Conservation (phyloP, 1,140 invertebrate genomes). For the Wiebesia pumilae region DNA sequence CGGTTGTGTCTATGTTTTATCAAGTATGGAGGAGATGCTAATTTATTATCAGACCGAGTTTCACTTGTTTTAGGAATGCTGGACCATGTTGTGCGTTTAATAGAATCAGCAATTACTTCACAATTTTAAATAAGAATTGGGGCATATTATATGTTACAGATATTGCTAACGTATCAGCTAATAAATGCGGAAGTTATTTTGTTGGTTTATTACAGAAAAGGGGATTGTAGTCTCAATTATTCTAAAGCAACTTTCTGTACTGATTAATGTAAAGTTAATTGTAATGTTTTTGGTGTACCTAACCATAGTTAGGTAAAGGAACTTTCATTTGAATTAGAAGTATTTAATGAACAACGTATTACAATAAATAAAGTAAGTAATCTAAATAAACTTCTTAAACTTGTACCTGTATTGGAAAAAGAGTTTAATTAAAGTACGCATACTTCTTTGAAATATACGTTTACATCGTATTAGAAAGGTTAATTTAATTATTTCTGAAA, state of each 20-base stretch:
- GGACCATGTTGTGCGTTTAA: too few relatives aligned
- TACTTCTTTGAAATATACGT: too few relatives aligned
- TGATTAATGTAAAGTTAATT: not conserved
- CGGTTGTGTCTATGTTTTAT: not conserved
- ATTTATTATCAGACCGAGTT: not conserved
- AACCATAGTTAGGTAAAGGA: too few relatives aligned
- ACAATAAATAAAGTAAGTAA: not conserved
- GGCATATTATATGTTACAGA: not conserved
- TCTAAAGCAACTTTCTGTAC: not conserved
- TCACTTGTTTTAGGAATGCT: too few relatives aligned
- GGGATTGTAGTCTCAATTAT: not conserved
- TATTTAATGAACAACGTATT: not conserved
- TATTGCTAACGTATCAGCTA: not conserved
- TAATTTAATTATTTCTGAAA: too few relatives aligned
- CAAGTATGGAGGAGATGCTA: not conserved
- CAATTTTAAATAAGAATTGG: not conserved
- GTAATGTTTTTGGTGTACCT: not conserved
- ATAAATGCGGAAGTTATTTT: not conserved
- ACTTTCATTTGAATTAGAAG: not conserved
- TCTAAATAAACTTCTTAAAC: not conserved
- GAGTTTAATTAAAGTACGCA: not conserved
- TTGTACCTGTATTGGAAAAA: not conserved
- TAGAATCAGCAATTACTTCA: not conserved
- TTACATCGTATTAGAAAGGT: too few relatives aligned
- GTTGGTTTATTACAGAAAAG: not conserved